Percentiles rank a stretch among this genome's conserved stretches.
Evolutionary conservation across 2,113 vertebrate species (phyloP).

Genomic region (Coturnix japonica): DNA sequence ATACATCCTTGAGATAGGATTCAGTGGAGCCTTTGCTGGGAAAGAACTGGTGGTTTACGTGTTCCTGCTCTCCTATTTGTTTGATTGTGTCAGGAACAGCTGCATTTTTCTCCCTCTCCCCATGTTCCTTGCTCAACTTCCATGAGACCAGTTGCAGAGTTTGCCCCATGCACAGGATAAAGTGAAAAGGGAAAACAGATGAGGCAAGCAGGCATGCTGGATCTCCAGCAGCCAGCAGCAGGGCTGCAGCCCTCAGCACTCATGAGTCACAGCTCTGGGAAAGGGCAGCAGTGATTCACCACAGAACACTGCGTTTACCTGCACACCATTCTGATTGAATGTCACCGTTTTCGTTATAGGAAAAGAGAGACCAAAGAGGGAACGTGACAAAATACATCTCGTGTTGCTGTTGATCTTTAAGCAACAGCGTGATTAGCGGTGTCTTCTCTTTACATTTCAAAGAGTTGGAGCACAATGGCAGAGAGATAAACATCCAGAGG

Average conservation of each 20-base stretch:
- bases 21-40: not conserved
- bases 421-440: slow-evolving; percentile 58
- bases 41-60: not conserved
- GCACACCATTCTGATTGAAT: not conserved
- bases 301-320: not conserved
- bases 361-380: slow-evolving; percentile 55
- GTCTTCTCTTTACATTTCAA: slow-evolving; percentile 57
- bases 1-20: not conserved
- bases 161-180: not conserved
- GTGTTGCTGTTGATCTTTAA: slow-evolving; percentile 64
- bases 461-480: slow-evolving; percentile 42
- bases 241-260: not conserved
- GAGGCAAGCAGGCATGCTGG: not conserved
- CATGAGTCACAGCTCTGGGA: not conserved
- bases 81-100: not conserved
- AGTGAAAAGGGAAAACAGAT: not conserved
- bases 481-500: slow-evolving; percentile 63
- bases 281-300: slow-evolving; percentile 25
- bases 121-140: not conserved
- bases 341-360: slow-evolving; percentile 49
- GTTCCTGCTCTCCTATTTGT: slow-evolving; percentile 12
- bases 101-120: not conserved
- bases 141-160: not conserved
- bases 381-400: slow-evolving; percentile 62
- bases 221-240: not conserved